Conservation (phyloP, 1,140 invertebrate genomes). For the Pomacea maculata region DNA sequence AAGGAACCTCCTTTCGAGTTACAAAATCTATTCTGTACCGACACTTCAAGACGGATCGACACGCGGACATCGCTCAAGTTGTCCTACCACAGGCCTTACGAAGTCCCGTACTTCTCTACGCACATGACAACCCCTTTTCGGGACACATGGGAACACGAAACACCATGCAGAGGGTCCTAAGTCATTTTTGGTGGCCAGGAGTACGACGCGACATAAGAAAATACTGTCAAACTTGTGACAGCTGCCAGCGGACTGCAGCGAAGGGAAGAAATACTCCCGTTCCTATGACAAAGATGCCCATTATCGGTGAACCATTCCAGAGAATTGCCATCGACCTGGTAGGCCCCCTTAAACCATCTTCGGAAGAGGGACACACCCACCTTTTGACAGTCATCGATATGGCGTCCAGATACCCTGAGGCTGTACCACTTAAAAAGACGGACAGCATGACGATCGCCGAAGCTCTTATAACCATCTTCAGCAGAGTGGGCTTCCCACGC, state of each 20-base stretch:
- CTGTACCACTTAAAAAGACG: constrained; percentile 25
- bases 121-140: too few relatives aligned
- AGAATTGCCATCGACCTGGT: constrained; percentile 29
- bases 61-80: background rate
- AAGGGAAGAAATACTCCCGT: constrained; percentile 21
- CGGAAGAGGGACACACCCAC: constrained; percentile 23
- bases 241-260: constrained; percentile 27
- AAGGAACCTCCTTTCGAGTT: too few relatives aligned
- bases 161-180: too few relatives aligned
- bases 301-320: constrained; percentile 24
- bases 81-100: too few relatives aligned
- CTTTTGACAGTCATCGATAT: constrained; percentile 31
- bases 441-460: constrained; percentile 28
- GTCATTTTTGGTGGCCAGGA: constrained; percentile 30
- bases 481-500: constrained; percentile 59
- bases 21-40: too few relatives aligned
- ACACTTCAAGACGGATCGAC: background rate
- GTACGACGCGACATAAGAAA: constrained; percentile 17
- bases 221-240: constrained; percentile 31
- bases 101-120: too few relatives aligned
- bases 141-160: too few relatives aligned
- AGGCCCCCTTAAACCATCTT: constrained; percentile 22
- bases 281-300: constrained; percentile 26
- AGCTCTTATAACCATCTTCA: constrained; percentile 49
- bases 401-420: constrained; percentile 34